Evolutionary conservation across 37 sponge, comb jelly and placozoan genomes (phyloP).

Genomic region (Spongilla lacustris): DNA sequence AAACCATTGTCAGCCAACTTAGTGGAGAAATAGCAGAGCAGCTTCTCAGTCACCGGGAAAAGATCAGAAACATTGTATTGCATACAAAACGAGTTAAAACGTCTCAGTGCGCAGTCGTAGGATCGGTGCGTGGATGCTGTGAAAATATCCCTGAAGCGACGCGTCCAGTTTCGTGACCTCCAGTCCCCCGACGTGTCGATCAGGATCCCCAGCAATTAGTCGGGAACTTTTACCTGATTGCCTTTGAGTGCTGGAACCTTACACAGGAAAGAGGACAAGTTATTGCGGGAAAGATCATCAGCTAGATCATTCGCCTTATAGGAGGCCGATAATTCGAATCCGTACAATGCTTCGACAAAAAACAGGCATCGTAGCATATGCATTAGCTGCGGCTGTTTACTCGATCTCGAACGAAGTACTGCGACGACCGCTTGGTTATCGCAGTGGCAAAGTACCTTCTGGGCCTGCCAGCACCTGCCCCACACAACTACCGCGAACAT

Average conservation of each 20-base stretch:
- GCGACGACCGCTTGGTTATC: constrained; percentile 26
- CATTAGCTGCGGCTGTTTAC: not conserved
- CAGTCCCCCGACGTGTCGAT: no score
- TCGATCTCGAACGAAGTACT: not conserved
- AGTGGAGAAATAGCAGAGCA: not conserved
- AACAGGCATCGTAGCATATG: constrained; percentile 21
- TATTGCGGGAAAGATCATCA: constrained; percentile 12
- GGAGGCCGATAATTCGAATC: not conserved
- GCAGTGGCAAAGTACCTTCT: not conserved
- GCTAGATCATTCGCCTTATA: not conserved
- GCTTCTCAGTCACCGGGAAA: not conserved
- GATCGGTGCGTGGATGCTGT: not conserved
- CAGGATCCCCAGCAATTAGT: no score
- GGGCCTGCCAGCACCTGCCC: constrained; percentile 2
- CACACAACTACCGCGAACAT: constrained; percentile 19
- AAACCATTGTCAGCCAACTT: not conserved
- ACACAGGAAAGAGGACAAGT: constrained; percentile 5
- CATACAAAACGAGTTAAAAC: not conserved
- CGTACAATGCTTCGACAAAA: constrained; percentile 6
- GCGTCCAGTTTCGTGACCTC: no score
- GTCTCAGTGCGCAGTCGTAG: not conserved
- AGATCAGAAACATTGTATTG: not conserved
- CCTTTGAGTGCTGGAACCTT: constrained; percentile 20
- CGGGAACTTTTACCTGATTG: no score
- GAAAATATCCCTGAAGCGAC: no score